Evolutionary conservation across 2,113 vertebrate genomes (phyloP).

Genomic region (Apaloderma vittatum): DNA sequence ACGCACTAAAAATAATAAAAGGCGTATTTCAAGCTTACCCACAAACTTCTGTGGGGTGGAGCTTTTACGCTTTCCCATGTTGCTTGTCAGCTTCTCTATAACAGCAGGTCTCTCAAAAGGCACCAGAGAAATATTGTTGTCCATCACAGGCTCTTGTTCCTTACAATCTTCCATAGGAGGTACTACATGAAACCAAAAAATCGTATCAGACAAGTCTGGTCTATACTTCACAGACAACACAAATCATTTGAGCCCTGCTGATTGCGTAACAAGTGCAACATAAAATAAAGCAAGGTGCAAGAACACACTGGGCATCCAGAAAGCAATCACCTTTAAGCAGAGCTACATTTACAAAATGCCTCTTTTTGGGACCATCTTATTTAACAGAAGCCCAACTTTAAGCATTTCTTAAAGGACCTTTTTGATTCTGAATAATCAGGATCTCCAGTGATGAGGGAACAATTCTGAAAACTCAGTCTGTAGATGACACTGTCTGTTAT

Average conservation of each 20-base stretch:
- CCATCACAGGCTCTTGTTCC: slow-evolving; percentile 90
- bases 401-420: neutral
- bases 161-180: slow-evolving; percentile 89
- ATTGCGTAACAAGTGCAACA: neutral
- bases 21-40: slow-evolving; percentile 85
- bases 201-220: slow-evolving; percentile 69
- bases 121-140: slow-evolving; percentile 88
- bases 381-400: neutral
- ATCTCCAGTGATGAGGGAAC: neutral
- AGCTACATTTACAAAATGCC: neutral
- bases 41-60: slow-evolving; percentile 99
- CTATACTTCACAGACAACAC: slow-evolving; percentile 42
- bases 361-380: neutral
- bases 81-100: slow-evolving; percentile 95
- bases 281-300: neutral
- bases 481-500: neutral
- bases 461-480: neutral
- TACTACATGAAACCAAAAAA: slow-evolving; percentile 81
- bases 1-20: slow-evolving; percentile 34
- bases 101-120: slow-evolving; percentile 96
- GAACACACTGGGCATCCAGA: neutral
- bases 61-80: slow-evolving; percentile 98
- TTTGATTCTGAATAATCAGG: neutral
- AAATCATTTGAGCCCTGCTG: slow-evolving; percentile 24
- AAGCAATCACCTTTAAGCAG: neutral